A percentile compares a stretch with the other conserved stretches of the same genome.
Evolutionary conservation across 2,113 vertebrate species (phyloP).

Genomic region (Syngnathus scovelli): DNA sequence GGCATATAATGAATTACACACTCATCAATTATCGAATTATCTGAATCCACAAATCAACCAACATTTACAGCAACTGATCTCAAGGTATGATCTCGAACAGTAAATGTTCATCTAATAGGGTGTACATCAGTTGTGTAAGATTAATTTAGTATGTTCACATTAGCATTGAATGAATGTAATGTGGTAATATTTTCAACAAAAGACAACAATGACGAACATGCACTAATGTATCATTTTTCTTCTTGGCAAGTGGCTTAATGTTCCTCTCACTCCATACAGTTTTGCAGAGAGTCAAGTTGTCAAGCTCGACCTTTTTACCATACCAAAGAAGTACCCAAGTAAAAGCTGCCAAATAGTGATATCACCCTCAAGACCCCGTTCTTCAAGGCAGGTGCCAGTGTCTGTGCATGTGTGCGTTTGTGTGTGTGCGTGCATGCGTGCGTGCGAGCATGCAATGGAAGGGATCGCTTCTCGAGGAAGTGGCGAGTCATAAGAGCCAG

Average conservation of each 20-base stretch:
- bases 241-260: no score
- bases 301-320: background rate
- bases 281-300: no score
- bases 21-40: background rate
- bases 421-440: conserved; percentile 37
- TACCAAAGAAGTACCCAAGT: background rate
- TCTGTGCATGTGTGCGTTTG: conserved; percentile 28
- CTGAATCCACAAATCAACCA: background rate
- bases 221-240: background rate
- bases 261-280: no score
- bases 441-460: conserved; percentile 34
- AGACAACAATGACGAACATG: no score
- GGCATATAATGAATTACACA: conserved; percentile 15
- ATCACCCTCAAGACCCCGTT: background rate
- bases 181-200: no score
- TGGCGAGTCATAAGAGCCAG: conserved; percentile 53
- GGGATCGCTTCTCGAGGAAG: conserved; percentile 53
- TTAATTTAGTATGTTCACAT: background rate
- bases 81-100: background rate
- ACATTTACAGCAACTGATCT: background rate
- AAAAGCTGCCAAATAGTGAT: background rate
- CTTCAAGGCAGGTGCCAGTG: background rate
- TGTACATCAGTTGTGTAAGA: background rate
- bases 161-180: no score
- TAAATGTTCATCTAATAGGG: background rate